Evolutionary conservation across 23 tunicate species (phyloP).

Genomic region (Aplidium turbinatum): DNA sequence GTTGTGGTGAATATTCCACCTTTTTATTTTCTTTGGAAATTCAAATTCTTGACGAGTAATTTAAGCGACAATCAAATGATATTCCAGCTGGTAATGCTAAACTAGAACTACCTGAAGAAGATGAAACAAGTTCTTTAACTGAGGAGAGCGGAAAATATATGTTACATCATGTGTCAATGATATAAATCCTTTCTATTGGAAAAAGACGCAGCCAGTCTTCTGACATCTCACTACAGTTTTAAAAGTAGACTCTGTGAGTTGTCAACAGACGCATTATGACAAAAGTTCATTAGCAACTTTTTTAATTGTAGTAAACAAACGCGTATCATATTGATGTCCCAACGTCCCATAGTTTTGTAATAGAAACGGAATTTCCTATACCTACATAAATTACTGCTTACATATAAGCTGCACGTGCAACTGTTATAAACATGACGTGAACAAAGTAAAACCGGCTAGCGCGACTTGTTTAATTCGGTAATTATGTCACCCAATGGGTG

Average conservation of each 20-base stretch:
- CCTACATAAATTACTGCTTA: background rate
- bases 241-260: too few species aligned
- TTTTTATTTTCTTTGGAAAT: too few species aligned
- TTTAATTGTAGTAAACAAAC: background rate
- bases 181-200: conserved; percentile 1
- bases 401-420: background rate
- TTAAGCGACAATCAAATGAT: background rate
- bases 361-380: background rate
- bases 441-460: background rate
- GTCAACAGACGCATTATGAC: background rate
- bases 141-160: background rate
- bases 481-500: background rate
- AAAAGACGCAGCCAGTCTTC: background rate
- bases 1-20: too few species aligned
- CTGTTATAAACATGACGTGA: background rate
- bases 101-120: background rate
- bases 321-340: background rate
- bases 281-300: conserved; percentile 3
- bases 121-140: background rate
- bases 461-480: background rate
- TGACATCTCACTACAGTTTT: background rate
- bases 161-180: background rate
- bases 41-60: background rate
- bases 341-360: background rate
- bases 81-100: background rate